A percentile compares a stretch with the other conserved stretches of the same genome.
These are phyloP conservation scores for Drosophila navojoa DNA, from an alignment of 1,140 invertebrate genomes.

Conservation along the genomic window DNA sequence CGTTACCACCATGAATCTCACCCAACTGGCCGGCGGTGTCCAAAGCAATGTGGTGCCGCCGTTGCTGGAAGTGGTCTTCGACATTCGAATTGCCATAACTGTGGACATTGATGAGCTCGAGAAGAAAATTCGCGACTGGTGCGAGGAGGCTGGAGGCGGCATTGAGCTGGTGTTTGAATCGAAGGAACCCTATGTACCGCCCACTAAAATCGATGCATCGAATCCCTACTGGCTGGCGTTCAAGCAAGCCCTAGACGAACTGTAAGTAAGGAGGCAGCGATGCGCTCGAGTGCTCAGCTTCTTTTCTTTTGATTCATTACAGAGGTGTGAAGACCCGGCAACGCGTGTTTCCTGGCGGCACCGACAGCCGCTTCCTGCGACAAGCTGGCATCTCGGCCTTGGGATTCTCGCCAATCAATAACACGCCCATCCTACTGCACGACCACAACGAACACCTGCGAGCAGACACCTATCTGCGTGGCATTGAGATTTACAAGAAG, in stretches of 20 bases:
- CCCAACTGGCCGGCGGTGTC: conserved; percentile 92
- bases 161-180: conserved; percentile 90
- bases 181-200: conserved; percentile 86
- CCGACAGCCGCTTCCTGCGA: conserved; percentile 90
- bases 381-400: conserved; percentile 84
- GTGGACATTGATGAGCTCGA: conserved; percentile 89
- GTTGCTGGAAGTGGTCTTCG: conserved; percentile 90
- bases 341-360: conserved; percentile 91
- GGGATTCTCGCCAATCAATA: conserved; percentile 90
- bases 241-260: conserved; percentile 85
- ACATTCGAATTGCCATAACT: conserved; percentile 91
- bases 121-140: conserved; percentile 89
- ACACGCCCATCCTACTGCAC: conserved; percentile 89
- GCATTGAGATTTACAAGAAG: conserved; percentile 88
- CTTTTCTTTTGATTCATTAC: neutral
- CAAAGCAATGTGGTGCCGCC: conserved; percentile 96
- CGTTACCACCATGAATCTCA: conserved; percentile 95
- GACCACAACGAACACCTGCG: conserved; percentile 91
- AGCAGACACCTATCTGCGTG: conserved; percentile 87
- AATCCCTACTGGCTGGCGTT: conserved; percentile 94
- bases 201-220: conserved; percentile 88
- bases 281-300: neutral
- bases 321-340: conserved; percentile 86
- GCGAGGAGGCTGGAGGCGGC: conserved; percentile 91
- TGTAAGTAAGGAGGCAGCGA: conserved; percentile 80